Evolutionary conservation across 1,140 invertebrate species (phyloP), one percentile per base, ranked within the genome.

Genomic region (Drosophila pectinifera): DNA sequence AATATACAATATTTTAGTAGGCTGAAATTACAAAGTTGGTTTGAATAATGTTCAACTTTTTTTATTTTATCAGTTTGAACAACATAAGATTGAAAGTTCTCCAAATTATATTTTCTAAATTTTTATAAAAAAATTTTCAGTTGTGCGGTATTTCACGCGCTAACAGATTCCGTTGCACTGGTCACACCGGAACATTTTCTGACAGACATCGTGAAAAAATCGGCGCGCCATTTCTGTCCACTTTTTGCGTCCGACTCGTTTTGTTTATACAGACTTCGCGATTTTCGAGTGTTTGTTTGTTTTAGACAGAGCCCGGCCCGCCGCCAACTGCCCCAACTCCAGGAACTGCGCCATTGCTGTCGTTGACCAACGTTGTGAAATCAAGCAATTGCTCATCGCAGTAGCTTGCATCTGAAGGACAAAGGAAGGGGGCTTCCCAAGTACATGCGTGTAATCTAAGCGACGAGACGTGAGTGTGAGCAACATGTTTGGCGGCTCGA

Each of bases 401-500:
- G 13, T 20, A 45, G 31, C 18, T 34, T 13, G 55, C 64, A 24
- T 11, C 20, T 41, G 18, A 57, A 26, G 53, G 46, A 62, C 61
- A 68, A 56, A 20, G 20, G 28, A 31, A 56, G 63, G 64, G 34
- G 48, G 54, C 38, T 24, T 31, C 39, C 28, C 16, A 26, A 51
- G 28, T 62, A 31, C 24, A 62, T 45, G 56, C 31, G 56, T 34
- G 14, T 61, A 20, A 34, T 20, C 28, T 64, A 28, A 64, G n/a
- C 7, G 62, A 34, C 16, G 31, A 18, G 43, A 65, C 49, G 13
- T 18, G 26, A 13, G 46, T 31, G 43, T 16, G 45, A 76, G 18
- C 48, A 74, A 67, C 20, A 92, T 92, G 92, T 92, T 92, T 74
- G 91, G 92, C 14, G 83, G 90, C 59, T 69, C 80, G 72, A 92